Evolutionary conservation across 2,113 vertebrate genomes (phyloP).

Genomic region (Psittacara wagleri): DNA sequence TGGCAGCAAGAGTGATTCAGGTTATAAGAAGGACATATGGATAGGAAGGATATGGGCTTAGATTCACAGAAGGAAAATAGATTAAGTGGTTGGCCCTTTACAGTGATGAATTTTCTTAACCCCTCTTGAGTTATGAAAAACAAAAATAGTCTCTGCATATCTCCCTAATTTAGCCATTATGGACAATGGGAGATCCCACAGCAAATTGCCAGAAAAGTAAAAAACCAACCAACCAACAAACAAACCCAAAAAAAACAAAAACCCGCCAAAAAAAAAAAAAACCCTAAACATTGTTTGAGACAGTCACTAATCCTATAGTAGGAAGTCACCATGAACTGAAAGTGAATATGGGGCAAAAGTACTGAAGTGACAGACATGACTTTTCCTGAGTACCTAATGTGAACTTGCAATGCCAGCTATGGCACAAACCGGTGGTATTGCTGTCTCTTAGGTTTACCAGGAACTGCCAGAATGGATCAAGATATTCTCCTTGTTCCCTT

Average conservation of each 20-base stretch:
- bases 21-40: neutral
- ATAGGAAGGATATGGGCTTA: neutral
- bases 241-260: too few species aligned
- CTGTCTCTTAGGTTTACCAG: neutral
- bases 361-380: neutral
- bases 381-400: neutral
- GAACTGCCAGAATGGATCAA: neutral
- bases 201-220: neutral
- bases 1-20: neutral
- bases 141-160: neutral
- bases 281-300: neutral
- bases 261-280: neutral
- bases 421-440: neutral
- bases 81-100: neutral
- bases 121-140: neutral
- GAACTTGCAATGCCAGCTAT: neutral
- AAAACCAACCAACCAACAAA: too few species aligned
- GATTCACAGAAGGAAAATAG: neutral
- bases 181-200: neutral
- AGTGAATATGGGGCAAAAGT: neutral
- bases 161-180: neutral
- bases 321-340: neutral
- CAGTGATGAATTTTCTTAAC: neutral
- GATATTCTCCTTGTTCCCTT: neutral
- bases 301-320: neutral